Evolutionary conservation across 92 coral and sea anemone species (phyloP).

Genomic region (Epizoanthus stellaris): DNA sequence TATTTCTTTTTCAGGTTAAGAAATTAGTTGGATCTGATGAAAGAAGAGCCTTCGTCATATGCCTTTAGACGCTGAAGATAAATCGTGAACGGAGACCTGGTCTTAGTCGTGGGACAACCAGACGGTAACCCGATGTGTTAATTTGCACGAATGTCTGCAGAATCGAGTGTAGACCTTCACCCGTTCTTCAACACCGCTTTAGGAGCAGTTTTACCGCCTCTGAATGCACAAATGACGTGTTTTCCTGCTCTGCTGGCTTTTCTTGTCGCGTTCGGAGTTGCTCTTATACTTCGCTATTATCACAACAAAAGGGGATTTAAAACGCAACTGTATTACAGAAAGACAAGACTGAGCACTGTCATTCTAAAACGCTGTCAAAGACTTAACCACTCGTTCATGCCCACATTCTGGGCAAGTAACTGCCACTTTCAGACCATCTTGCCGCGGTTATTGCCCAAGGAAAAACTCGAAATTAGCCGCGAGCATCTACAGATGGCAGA

Average conservation of each 20-base stretch:
- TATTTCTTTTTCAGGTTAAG: slow-evolving; percentile 33
- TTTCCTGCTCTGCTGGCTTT: slow-evolving; percentile 51
- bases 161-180: slow-evolving; percentile 18
- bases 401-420: slow-evolving; percentile 92
- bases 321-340: slow-evolving; percentile 77
- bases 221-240: slow-evolving; percentile 41
- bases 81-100: slow-evolving; percentile 8
- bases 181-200: slow-evolving; percentile 18
- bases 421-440: slow-evolving; percentile 85
- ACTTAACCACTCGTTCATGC: slow-evolving; percentile 71
- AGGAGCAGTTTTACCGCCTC: background rate
- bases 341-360: slow-evolving; percentile 77
- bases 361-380: slow-evolving; percentile 76
- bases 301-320: slow-evolving; percentile 64
- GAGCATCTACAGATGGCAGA: slow-evolving; percentile 96
- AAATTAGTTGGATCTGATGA: background rate
- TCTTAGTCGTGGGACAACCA: background rate
- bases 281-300: slow-evolving; percentile 49
- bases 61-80: slow-evolving; percentile 28
- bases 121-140: slow-evolving; percentile 5
- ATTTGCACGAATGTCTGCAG: slow-evolving; percentile 29
- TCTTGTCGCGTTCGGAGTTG: slow-evolving; percentile 27
- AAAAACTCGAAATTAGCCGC: slow-evolving; percentile 76
- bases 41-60: slow-evolving; percentile 4
- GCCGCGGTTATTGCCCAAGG: slow-evolving; percentile 76